These are phyloP conservation scores for Oligia fasciuncula DNA, from an alignment of 2,888 invertebrate genomes.

Conservation along the genomic window DNA sequence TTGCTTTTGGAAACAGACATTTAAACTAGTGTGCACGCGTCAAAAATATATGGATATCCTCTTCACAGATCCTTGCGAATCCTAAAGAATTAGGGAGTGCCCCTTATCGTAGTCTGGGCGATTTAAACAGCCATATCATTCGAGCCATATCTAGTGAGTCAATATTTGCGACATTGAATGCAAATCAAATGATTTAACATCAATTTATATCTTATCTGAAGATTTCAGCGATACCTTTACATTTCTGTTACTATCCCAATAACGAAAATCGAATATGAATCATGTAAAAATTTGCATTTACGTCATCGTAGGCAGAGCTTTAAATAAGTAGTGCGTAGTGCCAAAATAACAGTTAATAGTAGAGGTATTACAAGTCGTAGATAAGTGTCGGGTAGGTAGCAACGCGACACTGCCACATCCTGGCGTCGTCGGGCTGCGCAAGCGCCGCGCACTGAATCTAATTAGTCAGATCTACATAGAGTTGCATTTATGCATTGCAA, in stretches of 20 bases:
- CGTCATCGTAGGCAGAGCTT: constrained; percentile 3
- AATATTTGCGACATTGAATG: constrained; percentile 36
- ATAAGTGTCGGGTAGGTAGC: constrained; percentile 59
- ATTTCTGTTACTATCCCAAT: neutral
- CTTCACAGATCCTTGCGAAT: neutral
- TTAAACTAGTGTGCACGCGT: neutral
- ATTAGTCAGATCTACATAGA: constrained; percentile 63
- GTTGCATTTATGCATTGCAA: constrained; percentile 45
- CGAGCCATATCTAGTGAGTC: neutral
- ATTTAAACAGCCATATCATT: constrained; percentile 23
- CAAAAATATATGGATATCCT: constrained; percentile 15
- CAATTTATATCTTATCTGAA: constrained; percentile 32
- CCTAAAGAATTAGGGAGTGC: constrained; percentile 21
- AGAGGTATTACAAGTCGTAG: constrained; percentile 40
- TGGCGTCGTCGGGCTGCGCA: constrained; percentile 66
- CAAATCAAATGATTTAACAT: constrained; percentile 29
- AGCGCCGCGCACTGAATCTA: constrained; percentile 67
- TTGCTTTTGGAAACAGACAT: neutral
- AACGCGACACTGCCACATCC: constrained; percentile 65
- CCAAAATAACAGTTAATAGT: constrained; percentile 44
- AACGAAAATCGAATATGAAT: constrained; percentile 4
- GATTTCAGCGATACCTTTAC: neutral
- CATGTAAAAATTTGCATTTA: constrained; percentile 15
- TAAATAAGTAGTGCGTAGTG: constrained; percentile 15
- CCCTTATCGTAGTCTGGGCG: neutral